A percentile compares a stretch with the other conserved stretches of the same genome.
Conservation (phyloP, 2,888 invertebrate species). For the Cerceris rybyensis region DNA sequence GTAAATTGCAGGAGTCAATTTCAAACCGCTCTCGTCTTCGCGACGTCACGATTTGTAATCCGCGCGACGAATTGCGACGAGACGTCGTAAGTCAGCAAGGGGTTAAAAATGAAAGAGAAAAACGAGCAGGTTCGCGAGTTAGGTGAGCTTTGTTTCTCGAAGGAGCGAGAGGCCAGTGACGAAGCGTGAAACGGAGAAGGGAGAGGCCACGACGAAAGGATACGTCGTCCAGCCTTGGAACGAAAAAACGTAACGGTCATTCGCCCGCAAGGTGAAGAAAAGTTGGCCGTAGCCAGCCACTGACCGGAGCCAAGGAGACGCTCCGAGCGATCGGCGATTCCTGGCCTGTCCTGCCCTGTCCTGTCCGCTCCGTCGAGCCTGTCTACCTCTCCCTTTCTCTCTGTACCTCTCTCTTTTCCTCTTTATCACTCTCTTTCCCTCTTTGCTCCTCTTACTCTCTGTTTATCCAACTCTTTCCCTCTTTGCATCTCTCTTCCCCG, state of each 20-base stretch:
- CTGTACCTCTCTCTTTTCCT: background rate
- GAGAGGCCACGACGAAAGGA: conserved; percentile 70
- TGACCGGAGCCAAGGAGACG: conserved; percentile 79
- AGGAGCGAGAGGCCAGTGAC: conserved; percentile 10
- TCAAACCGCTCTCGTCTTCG: no score
- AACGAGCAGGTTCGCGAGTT: background rate
- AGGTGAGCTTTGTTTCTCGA: conserved; percentile 1
- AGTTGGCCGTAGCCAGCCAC: conserved; percentile 77
- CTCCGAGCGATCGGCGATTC: conserved; percentile 75
- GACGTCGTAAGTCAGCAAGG: no score
- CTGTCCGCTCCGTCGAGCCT: conserved; percentile 69
- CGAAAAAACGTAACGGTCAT: conserved; percentile 80
- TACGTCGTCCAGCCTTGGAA: conserved; percentile 74
- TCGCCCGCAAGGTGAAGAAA: conserved; percentile 80
- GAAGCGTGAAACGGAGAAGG: conserved; percentile 42
- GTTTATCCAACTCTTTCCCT: conserved; percentile 14
- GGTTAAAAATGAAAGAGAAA: background rate
- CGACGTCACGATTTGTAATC: no score
- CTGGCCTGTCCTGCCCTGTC: conserved; percentile 13
- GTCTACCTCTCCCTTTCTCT: conserved; percentile 47
- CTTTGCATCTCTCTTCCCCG: background rate
- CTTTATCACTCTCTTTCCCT: conserved; percentile 16
- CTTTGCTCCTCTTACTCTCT: conserved; percentile 35
- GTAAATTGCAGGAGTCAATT: no score
- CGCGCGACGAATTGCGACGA: no score